Conservation (phyloP, 2,888 invertebrate species). For the Vesta saturnalis region DNA sequence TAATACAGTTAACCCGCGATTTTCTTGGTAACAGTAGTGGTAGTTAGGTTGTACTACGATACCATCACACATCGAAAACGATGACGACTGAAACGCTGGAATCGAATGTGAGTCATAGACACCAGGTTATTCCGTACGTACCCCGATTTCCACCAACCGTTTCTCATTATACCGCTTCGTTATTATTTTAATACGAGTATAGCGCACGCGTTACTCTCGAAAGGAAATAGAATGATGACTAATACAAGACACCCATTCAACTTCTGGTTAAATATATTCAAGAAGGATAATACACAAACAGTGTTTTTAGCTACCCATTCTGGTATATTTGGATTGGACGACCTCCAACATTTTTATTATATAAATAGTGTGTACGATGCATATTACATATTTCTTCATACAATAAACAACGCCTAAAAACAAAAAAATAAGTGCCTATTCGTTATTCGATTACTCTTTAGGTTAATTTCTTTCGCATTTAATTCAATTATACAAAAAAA, state of each 20-base stretch:
- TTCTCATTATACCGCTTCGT: slow-evolving; percentile 49
- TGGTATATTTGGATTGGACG: background rate
- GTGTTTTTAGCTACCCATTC: background rate
- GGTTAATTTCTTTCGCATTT: too few species aligned
- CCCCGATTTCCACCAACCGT: slow-evolving; percentile 56
- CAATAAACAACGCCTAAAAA: too few species aligned
- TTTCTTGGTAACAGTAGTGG: slow-evolving; percentile 29
- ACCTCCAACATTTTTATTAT: background rate
- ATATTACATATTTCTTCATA: too few species aligned
- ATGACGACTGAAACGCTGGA: slow-evolving; percentile 45
- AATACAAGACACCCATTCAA: slow-evolving; percentile 44
- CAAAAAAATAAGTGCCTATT: too few species aligned
- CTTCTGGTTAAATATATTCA: slow-evolving; percentile 13
- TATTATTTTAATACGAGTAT: slow-evolving; percentile 36
- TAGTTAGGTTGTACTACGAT: slow-evolving; percentile 1
- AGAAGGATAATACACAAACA: slow-evolving; percentile 9
- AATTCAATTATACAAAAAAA: too few species aligned
- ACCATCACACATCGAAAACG: slow-evolving; percentile 35
- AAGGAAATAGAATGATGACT: slow-evolving; percentile 48
- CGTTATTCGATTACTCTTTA: too few species aligned
- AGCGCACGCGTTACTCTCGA: slow-evolving; percentile 49
- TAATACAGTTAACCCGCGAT: slow-evolving; percentile 41
- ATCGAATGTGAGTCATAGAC: slow-evolving; percentile 45
- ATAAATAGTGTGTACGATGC: too few species aligned
- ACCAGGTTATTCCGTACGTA: slow-evolving; percentile 55